Conservation (phyloP, 1,140 invertebrate species). For the Drosophila nebulosa region DNA sequence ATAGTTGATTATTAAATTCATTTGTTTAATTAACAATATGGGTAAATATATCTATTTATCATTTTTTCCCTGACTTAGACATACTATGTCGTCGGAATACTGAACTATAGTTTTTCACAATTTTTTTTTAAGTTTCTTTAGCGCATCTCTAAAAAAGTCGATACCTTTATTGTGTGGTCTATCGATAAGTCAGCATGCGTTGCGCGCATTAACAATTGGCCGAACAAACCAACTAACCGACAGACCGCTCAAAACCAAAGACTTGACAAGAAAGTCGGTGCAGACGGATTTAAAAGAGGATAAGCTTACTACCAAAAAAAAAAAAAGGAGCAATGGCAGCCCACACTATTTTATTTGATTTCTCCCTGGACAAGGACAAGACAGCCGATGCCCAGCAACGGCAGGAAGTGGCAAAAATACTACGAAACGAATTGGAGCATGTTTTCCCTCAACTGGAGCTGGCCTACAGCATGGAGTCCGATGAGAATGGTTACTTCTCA, state of each 20-base stretch:
- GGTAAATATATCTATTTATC: too few species aligned
- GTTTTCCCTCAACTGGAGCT: conserved; percentile 86
- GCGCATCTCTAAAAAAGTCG: neutral
- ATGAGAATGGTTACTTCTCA: conserved; percentile 86
- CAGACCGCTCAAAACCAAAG: neutral
- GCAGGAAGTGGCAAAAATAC: conserved; percentile 85
- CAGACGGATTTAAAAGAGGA: neutral
- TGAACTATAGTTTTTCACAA: too few species aligned
- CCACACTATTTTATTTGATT: conserved; percentile 91
- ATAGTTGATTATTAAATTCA: too few species aligned
- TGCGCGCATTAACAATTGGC: neutral
- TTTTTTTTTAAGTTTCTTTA: neutral
- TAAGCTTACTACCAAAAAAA: neutral
- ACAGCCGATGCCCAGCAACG: conserved; percentile 85
- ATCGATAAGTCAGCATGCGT: neutral
- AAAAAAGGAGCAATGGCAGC: conserved; percentile 91
- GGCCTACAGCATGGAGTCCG: conserved; percentile 82
- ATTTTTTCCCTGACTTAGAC: too few species aligned
- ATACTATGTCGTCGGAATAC: too few species aligned
- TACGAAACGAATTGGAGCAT: conserved; percentile 86
- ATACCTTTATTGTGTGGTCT: neutral
- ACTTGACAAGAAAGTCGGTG: neutral
- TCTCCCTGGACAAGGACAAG: conserved; percentile 87
- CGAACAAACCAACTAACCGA: neutral
- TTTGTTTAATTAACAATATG: too few species aligned